Evolutionary conservation across 2,888 invertebrate species (phyloP).

Genomic region (Cyaniris semiargus): DNA sequence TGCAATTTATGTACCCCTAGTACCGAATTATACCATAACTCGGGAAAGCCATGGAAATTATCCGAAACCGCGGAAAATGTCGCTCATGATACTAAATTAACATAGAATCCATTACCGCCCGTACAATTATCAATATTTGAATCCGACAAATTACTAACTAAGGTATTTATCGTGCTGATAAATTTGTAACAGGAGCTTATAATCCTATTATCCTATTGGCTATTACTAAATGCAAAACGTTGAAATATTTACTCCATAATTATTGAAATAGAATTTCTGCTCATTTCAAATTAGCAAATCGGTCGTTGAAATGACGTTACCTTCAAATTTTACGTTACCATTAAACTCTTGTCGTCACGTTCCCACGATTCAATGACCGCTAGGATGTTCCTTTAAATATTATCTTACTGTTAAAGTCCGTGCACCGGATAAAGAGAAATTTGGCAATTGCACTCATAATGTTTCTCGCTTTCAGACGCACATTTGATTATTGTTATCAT

Average conservation of each 20-base stretch:
- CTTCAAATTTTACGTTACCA: background rate
- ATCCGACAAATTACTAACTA: background rate
- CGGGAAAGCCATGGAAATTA: background rate
- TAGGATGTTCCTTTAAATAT: background rate
- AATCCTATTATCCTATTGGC: slow-evolving; percentile 14
- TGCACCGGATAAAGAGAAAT: background rate
- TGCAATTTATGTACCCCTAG: background rate
- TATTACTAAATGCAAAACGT: background rate
- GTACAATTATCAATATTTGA: slow-evolving; percentile 26
- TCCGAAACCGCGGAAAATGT: background rate
- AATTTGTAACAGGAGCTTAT: background rate
- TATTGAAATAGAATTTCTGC: background rate
- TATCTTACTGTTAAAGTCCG: background rate
- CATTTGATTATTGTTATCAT: no score
- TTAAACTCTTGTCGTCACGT: background rate
- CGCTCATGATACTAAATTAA: background rate
- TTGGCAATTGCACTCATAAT: no score
- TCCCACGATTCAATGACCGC: background rate
- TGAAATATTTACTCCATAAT: background rate
- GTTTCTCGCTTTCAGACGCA: background rate
- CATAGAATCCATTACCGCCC: slow-evolving; percentile 4
- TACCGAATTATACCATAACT: background rate
- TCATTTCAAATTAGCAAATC: background rate
- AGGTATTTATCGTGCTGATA: slow-evolving; percentile 17
- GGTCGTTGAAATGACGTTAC: background rate